Percentiles rank a stretch among this genome's conserved stretches.
These are phyloP conservation scores for Nomada ruficornis DNA, from an alignment of 2,888 invertebrate species.

Conservation along the genomic window DNA sequence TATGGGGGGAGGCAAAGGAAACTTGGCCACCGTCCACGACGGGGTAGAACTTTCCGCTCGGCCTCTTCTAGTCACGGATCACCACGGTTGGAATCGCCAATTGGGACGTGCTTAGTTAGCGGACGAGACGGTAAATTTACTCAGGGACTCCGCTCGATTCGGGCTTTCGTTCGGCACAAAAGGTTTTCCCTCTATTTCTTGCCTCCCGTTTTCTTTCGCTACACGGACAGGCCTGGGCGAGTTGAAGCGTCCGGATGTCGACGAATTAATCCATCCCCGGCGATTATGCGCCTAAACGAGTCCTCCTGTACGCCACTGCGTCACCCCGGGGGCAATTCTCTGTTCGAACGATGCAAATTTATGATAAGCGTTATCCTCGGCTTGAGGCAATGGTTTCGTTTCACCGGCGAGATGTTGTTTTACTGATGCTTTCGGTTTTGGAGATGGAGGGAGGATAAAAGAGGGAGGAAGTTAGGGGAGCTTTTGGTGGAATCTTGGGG, in stretches of 20 bases:
- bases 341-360: conserved; percentile 47
- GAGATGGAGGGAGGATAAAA: not conserved
- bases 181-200: conserved; percentile 15
- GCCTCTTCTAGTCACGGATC: not conserved
- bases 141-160: conserved; percentile 34
- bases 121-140: conserved; percentile 63
- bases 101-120: conserved; percentile 66
- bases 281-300: conserved; percentile 42
- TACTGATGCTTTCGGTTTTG: not conserved
- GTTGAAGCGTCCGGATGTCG: conserved; percentile 15
- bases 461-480: not conserved
- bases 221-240: not conserved
- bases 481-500: not conserved
- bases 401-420: not conserved
- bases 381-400: not conserved
- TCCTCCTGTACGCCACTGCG: not conserved
- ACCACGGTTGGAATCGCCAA: conserved; percentile 33
- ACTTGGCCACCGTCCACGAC: not conserved
- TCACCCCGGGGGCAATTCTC: conserved; percentile 31
- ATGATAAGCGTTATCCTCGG: conserved; percentile 36
- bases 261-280: conserved; percentile 47
- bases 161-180: conserved; percentile 49
- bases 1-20: not conserved
- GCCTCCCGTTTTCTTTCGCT: conserved; percentile 4
- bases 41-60: not conserved